Conservation (phyloP, 2,797 vertebrate species). For the Eptatretus atami region DNA sequence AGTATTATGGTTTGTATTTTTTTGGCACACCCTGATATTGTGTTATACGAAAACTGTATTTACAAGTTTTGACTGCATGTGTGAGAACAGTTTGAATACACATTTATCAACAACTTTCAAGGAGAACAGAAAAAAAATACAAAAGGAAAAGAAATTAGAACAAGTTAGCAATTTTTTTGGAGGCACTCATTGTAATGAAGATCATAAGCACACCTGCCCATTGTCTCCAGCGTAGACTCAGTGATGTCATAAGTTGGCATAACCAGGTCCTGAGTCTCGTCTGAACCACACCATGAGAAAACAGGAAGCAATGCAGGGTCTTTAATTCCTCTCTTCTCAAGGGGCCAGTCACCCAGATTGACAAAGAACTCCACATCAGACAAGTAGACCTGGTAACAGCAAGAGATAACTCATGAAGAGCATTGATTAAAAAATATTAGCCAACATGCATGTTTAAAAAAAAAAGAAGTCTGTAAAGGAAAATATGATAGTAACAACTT, state of each 20-base stretch:
- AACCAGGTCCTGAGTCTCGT: conserved; percentile 61
- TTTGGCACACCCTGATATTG: too few species aligned
- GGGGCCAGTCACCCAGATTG: conserved; percentile 81
- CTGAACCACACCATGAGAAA: conserved; percentile 92
- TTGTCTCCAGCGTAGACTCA: conserved; percentile 74
- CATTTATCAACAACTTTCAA: too few species aligned
- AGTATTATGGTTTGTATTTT: too few species aligned
- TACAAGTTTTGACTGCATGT: too few species aligned
- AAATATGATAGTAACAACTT: too few species aligned
- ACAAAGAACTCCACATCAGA: conserved; percentile 86
- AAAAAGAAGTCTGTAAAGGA: too few species aligned
- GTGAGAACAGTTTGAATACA: too few species aligned
- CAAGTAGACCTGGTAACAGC: conserved; percentile 33
- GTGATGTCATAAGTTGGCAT: conserved; percentile 95
- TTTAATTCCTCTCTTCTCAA: conserved; percentile 44
- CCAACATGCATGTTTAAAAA: too few species aligned
- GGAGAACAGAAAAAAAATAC: too few species aligned
- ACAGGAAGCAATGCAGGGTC: conserved; percentile 38
- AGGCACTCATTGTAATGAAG: neutral
- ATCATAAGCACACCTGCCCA: conserved; percentile 42
- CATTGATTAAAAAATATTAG: neutral
- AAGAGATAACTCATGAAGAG: conserved; percentile 7
- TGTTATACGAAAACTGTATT: too few species aligned
- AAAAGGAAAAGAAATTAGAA: too few species aligned
- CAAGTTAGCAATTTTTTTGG: too few species aligned